Base-by-base conservation (phyloP, 1,140 invertebrate species). In the Cotesia glomerata region DNA sequence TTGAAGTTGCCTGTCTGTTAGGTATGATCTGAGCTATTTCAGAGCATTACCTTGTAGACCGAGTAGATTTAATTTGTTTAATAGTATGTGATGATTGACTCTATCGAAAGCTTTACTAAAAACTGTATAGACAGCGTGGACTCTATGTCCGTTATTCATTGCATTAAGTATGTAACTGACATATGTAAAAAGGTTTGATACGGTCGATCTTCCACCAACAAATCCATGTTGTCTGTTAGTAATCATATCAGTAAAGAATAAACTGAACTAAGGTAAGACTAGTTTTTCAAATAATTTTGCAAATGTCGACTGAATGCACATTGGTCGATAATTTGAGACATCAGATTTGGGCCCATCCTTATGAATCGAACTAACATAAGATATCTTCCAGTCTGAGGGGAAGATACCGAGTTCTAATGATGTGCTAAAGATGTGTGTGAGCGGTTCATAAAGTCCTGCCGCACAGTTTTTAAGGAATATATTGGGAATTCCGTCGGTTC, bases 41-140 rank as follows among this genome's bases (percentile, higher is more conserved):
- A 76, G 45, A 18, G 61, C 14, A 3, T 36, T 34, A 0, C 51
- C 70, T 3, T 62, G 2, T 2, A 78, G 18, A 32, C 73, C 77
- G 0, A 72, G 5, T 11, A 45, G 58, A 0, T 39, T 18, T 13
- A 78, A 35, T 56, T 77, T 78, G 3, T 13, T 0, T 34, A 78
- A 35, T 0, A 77, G 56, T 0, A 79, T 59, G 3, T n/a, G 3
- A 58, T 77, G 72, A 35, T 77, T 36, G 7, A 80, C 64, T 5
- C 32, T 59, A 54, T 76, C 76, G 67, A 79, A 78, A 2, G 75
- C 75, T 56, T 76, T 79, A 3, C 32, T 59, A 49, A 79, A 71
- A 34, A 75, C 75, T 5, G 73, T 72, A 49, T 73, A 78, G 7
- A 78, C n/a, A 45, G 36, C 7, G 13, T 66, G 18, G 1, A 66